Evolutionary conservation across 2,888 invertebrate genomes (phyloP).

Genomic region (Dryobotodes eremita): DNA sequence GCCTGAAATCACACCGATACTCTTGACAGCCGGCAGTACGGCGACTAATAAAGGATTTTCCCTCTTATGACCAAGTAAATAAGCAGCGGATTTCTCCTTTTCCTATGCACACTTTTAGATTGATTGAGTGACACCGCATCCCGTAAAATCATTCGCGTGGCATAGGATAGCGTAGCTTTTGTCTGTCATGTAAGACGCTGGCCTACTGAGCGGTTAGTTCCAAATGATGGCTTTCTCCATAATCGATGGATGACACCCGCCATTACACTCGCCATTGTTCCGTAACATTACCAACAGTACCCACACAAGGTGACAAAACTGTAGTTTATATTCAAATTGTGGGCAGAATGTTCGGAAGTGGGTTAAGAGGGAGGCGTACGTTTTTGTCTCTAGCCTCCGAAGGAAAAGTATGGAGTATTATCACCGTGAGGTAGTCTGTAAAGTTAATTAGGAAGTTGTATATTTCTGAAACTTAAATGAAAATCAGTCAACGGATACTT

Average conservation of each 20-base stretch:
- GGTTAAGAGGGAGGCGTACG: neutral
- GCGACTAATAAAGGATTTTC: too few relatives aligned
- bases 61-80: neutral
- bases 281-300: slow-evolving; percentile 56
- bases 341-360: slow-evolving; percentile 20
- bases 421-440: neutral
- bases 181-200: neutral
- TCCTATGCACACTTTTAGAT: neutral
- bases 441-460: neutral
- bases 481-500: too few relatives aligned
- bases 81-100: neutral
- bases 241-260: slow-evolving; percentile 41
- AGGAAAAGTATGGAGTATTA: neutral
- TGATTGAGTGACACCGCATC: neutral
- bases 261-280: slow-evolving; percentile 61
- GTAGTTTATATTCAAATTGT: slow-evolving; percentile 48
- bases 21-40: neutral
- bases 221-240: slow-evolving; percentile 45
- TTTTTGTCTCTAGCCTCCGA: neutral
- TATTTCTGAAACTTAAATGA: neutral
- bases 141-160: neutral
- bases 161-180: neutral
- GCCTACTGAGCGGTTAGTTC: slow-evolving; percentile 1
- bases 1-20: neutral
- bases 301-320: slow-evolving; percentile 31